phyloP scores from a whole-genome alignment of 2,113 vertebrate genomes.

The Planiliza haematocheilus region DNA sequence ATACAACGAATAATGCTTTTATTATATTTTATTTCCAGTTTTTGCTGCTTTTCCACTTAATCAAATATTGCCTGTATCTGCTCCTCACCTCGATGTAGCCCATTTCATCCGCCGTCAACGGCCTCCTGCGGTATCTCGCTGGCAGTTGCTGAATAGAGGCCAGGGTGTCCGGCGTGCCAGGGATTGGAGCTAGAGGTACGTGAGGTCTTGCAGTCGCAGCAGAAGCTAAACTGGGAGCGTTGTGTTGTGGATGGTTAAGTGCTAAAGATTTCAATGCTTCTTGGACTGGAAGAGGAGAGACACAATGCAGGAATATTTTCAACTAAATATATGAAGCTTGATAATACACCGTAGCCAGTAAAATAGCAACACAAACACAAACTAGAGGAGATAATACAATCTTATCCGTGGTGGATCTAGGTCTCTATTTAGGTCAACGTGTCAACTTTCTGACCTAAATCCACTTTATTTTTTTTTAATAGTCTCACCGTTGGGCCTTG shows the following conservation, averaged over 20 bases:
- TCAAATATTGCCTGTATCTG: too few relatives aligned
- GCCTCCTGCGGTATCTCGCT: constrained; percentile 81
- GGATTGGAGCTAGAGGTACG: constrained; percentile 56
- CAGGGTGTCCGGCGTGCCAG: constrained; percentile 77
- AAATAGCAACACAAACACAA: too few relatives aligned
- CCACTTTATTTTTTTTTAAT: not conserved
- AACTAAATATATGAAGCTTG: too few relatives aligned
- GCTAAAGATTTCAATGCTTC: constrained; percentile 75
- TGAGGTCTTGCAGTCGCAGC: constrained; percentile 55
- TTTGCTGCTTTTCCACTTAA: too few relatives aligned
- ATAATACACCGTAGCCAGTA: too few relatives aligned
- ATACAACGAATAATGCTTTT: not conserved
- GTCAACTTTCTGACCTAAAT: too few relatives aligned
- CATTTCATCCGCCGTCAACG: constrained; percentile 78
- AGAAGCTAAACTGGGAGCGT: constrained; percentile 28
- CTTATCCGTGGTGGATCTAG: too few relatives aligned
- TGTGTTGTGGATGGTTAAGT: constrained; percentile 55
- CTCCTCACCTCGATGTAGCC: constrained; percentile 83
- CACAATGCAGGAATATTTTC: too few relatives aligned
- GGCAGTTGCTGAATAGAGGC: constrained; percentile 76
- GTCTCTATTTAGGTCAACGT: too few relatives aligned
- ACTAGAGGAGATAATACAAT: too few relatives aligned
- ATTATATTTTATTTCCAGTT: not conserved
- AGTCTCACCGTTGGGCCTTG: constrained; percentile 80
- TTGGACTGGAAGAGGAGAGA: constrained; percentile 55